Percentiles rank a stretch among this genome's conserved stretches.
Evolutionary conservation across 2,888 invertebrate genomes (phyloP).

Genomic region (Eledona agricola): DNA sequence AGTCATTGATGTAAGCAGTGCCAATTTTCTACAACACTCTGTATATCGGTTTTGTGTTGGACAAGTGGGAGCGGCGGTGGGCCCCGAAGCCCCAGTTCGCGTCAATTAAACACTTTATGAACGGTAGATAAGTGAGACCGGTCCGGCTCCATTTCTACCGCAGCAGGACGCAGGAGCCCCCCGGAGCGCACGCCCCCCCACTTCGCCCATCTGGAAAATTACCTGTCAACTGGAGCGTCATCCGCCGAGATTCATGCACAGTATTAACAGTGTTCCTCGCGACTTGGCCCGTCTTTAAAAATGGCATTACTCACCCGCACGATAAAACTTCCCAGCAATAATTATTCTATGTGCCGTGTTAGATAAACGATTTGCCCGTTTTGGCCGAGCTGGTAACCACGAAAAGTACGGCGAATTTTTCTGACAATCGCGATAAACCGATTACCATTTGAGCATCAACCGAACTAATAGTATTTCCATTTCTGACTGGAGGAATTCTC

Average conservation of each 20-base stretch:
- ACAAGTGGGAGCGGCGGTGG: neutral
- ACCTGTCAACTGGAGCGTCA: conserved; percentile 59
- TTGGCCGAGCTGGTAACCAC: conserved; percentile 10
- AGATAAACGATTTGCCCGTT: conserved; percentile 27
- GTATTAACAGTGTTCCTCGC: conserved; percentile 35
- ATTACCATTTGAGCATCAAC: no score
- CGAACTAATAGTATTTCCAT: no score
- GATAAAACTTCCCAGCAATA: conserved; percentile 32
- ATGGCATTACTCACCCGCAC: conserved; percentile 33
- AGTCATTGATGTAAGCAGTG: no score
- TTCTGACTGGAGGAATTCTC: no score
- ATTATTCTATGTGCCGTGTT: conserved; percentile 25
- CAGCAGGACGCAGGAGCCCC: conserved; percentile 47
- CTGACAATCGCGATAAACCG: no score
- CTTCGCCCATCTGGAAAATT: conserved; percentile 55
- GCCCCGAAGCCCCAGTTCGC: conserved; percentile 23
- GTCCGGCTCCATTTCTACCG: conserved; percentile 53
- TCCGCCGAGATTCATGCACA: conserved; percentile 50
- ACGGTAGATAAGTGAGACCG: conserved; percentile 48
- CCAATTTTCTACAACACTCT: no score
- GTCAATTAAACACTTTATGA: conserved; percentile 36
- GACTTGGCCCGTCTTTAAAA: conserved; percentile 29
- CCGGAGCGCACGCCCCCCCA: conserved; percentile 45
- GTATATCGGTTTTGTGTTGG: no score
- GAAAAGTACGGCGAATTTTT: no score